Evolutionary conservation across 64 coral and sea anemone genomes (phyloP).

Genomic region (Platygyra sinensis): DNA sequence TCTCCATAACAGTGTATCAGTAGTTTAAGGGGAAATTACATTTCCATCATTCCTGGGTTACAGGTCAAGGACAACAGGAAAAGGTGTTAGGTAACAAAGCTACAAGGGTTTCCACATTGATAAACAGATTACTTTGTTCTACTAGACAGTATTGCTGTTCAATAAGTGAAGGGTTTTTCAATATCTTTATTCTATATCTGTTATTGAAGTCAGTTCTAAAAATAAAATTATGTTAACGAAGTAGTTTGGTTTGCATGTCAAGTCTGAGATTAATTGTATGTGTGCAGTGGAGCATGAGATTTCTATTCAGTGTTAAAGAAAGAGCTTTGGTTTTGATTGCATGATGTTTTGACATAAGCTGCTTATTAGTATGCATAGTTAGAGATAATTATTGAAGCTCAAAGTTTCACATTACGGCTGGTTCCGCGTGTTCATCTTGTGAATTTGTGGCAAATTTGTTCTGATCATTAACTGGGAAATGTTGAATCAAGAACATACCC

Average conservation of each 20-base stretch:
- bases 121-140: no score
- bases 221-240: neutral
- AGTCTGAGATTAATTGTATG: neutral
- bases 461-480: neutral
- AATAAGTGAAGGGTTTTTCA: neutral
- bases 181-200: no score
- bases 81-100: no score
- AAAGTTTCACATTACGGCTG: neutral
- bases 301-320: conserved; percentile 5
- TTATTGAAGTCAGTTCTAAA: no score
- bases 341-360: conserved; percentile 2
- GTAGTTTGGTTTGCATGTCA: neutral
- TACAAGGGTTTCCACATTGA: no score
- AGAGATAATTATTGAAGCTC: conserved; percentile 11
- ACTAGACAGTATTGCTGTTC: no score
- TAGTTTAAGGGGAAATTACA: neutral
- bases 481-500: neutral
- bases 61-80: neutral
- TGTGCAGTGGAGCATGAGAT: neutral
- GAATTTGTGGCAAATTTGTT: neutral
- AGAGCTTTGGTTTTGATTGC: neutral
- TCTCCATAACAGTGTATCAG: neutral
- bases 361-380: conserved; percentile 38
- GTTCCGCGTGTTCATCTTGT: neutral
- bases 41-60: neutral